Base-by-base conservation (phyloP, 2,797 vertebrate species). In the Neoniphon sammara region DNA sequence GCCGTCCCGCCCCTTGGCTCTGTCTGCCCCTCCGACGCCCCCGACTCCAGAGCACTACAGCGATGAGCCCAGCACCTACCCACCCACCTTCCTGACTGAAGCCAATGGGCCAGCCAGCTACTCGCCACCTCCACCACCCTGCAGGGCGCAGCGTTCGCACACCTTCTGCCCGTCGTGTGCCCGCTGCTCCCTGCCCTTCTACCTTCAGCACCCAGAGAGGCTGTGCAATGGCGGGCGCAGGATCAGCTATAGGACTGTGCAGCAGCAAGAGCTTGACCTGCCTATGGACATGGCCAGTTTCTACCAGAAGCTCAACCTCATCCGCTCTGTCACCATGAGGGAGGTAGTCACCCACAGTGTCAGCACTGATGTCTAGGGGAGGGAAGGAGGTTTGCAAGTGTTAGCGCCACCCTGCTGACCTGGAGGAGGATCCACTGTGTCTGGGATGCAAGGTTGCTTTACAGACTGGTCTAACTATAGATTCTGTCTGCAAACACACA, bases 341-440 rank as follows among this genome's bases (percentile, higher is more conserved):
- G 96, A 97, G 71, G 94, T 96, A 66, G 95, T 96, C 78, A 94
- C 95, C 30, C 95, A 96, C 55, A 97, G 97, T 75, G 88, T 97
- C 90, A 99, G 97, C 94, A 98, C 97, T 0, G 97, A 99, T 0
- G 97, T 99, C 44, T 99, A 91, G 74, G 67, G 59, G 66, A 47
- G 1, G 47, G 21, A 20, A 3, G 57, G 2, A 31, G 18, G 31
- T 4, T 34, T 7, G 36, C 20, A 3, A 63, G 23, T 66, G 47
- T 2, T 20, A 2, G 42, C 36, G 17, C 63, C 50, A 17, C 30
- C 55, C 56, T 56, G 49, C 12, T 56, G 61, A n/a, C 65, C 53
- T 4, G 75, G 42, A 21, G 62, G 15, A 23, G 36, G 36, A 39
- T 39, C 36, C 9, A 39, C 36, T 39, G 36, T 39, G 36, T 39